These are phyloP conservation scores for Eilema sororculum DNA, from an alignment of 2,888 invertebrate genomes.

Conservation along the genomic window DNA sequence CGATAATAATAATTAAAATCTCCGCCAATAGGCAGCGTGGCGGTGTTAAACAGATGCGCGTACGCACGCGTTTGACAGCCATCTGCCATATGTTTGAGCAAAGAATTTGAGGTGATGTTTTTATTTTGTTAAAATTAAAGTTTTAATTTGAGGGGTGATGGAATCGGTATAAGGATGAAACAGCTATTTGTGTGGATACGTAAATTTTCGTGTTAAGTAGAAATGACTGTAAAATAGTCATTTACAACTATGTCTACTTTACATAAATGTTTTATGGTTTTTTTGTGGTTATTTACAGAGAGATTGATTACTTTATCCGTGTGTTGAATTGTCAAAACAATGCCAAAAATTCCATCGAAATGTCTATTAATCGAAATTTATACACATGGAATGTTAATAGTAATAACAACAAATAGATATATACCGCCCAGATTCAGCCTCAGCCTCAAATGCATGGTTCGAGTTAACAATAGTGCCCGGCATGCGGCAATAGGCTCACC, in stretches of 20 bases:
- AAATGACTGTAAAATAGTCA: not conserved
- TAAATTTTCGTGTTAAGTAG: not conserved
- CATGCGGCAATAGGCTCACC: no score
- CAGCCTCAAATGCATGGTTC: no score
- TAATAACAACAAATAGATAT: no score
- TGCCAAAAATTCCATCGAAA: not conserved
- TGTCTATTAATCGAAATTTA: not conserved
- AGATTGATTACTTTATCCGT: not conserved
- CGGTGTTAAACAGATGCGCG: constrained; percentile 32
- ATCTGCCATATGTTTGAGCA: constrained; percentile 58
- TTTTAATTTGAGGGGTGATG: constrained; percentile 14
- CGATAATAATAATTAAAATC: constrained; percentile 26
- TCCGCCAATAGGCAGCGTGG: constrained; percentile 20
- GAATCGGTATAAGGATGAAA: not conserved
- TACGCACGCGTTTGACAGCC: constrained; percentile 56
- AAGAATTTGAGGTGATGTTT: constrained; percentile 30
- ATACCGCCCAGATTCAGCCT: no score
- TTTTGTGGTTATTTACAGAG: not conserved
- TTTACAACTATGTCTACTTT: not conserved
- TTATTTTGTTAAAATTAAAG: constrained; percentile 25
- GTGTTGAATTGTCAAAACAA: not conserved
- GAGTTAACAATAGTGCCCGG: no score
- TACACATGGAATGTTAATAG: no score
- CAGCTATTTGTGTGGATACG: not conserved
- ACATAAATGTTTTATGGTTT: not conserved